A percentile compares a stretch with the other conserved stretches of the same genome.
These are phyloP conservation scores for Tupaia chinensis DNA, from an alignment of 2,113 vertebrate genomes.

Conservation along the genomic window DNA sequence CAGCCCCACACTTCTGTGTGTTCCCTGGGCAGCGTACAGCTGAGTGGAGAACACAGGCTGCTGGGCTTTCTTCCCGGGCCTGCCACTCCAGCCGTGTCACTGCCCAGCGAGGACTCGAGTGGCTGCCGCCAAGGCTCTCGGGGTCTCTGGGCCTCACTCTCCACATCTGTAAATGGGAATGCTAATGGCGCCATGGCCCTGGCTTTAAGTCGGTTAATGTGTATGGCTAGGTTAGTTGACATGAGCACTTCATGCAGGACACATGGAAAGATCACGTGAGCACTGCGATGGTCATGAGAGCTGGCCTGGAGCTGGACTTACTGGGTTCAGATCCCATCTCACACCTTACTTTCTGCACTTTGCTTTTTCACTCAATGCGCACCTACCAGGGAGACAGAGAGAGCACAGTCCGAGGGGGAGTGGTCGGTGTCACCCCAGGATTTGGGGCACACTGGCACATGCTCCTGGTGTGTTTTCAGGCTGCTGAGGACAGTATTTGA, in stretches of 20 bases:
- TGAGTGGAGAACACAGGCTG: rapidly evolving
- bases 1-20: too few relatives aligned
- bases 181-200: rapidly evolving
- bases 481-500: too few relatives aligned
- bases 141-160: background rate
- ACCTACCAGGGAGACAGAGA: too few relatives aligned
- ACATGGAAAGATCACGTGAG: too few relatives aligned
- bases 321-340: too few relatives aligned
- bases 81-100: rapidly evolving
- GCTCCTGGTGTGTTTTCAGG: too few relatives aligned
- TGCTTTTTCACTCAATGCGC: too few relatives aligned
- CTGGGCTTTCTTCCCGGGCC: background rate
- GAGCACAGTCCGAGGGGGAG: too few relatives aligned
- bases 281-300: background rate
- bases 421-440: too few relatives aligned
- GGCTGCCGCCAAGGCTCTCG: background rate
- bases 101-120: rapidly evolving
- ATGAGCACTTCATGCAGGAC: too few relatives aligned
- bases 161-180: background rate
- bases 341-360: background rate
- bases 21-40: background rate
- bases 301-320: background rate
- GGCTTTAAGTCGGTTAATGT: too few relatives aligned
- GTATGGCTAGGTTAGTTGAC: background rate
- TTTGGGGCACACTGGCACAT: too few relatives aligned